phyloP scores from a whole-genome alignment of 2,113 vertebrate species.

The Dromas ardeola region DNA sequence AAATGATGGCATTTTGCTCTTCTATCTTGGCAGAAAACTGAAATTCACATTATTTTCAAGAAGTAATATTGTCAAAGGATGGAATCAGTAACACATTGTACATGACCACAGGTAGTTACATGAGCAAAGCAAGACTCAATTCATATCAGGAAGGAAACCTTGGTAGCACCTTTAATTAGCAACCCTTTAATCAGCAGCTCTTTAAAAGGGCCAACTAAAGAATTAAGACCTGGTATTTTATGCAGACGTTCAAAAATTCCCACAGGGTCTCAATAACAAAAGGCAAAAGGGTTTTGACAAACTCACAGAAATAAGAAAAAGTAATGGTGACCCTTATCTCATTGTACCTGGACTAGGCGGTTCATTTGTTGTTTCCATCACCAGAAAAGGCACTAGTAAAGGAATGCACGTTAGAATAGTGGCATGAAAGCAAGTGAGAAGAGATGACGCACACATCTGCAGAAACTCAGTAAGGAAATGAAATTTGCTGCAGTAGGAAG shows the following conservation, averaged over 20 bases:
- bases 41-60: neutral
- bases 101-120: neutral
- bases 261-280: neutral
- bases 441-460: neutral
- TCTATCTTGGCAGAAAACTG: neutral
- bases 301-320: neutral
- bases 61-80: neutral
- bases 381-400: neutral
- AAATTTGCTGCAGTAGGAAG: neutral
- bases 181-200: neutral
- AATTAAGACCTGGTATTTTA: neutral
- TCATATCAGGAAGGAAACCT: neutral
- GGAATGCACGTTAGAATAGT: neutral
- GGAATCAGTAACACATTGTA: neutral
- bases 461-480: neutral
- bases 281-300: neutral
- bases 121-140: neutral
- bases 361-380: neutral
- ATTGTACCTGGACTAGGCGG: neutral
- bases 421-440: neutral
- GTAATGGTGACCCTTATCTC: neutral
- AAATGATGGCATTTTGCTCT: neutral
- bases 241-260: neutral
- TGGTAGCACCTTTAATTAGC: neutral
- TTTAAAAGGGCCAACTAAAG: neutral